A percentile compares a stretch with the other conserved stretches of the same genome.
Conservation (phyloP, 2,888 invertebrate genomes). For the Eutolmus rufibarbis region DNA sequence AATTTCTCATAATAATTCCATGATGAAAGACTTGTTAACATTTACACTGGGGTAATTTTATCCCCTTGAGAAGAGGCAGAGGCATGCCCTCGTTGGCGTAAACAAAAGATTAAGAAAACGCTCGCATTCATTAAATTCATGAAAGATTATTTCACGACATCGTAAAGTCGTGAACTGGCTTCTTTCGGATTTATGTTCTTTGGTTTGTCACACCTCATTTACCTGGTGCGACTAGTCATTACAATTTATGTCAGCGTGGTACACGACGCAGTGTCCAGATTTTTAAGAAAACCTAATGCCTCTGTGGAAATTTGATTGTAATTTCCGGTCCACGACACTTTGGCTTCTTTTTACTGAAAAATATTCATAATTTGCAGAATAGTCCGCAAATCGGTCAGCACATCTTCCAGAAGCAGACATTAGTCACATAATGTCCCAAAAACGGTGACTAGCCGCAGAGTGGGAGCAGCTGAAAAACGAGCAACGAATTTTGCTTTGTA, state of each 20-base stretch:
- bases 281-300: not conserved
- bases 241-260: not conserved
- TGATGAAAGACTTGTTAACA: not conserved
- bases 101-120: not conserved
- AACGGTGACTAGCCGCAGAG: not conserved
- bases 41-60: not conserved
- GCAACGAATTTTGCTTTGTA: not conserved
- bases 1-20: not conserved
- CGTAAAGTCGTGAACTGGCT: not conserved
- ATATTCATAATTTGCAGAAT: not conserved
- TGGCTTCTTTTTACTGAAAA: not conserved
- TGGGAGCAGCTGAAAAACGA: not conserved
- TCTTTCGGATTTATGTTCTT: not conserved
- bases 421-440: not conserved
- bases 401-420: not conserved
- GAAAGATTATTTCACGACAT: not conserved
- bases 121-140: not conserved
- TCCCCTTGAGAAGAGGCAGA: not conserved
- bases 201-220: not conserved
- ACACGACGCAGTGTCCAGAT: not conserved
- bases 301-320: not conserved
- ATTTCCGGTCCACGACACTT: not conserved
- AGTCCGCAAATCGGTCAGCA: not conserved
- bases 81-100: not conserved
- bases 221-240: not conserved